phyloP scores from a whole-genome alignment of 1,140 invertebrate species.

The Drosophila mauritiana region DNA sequence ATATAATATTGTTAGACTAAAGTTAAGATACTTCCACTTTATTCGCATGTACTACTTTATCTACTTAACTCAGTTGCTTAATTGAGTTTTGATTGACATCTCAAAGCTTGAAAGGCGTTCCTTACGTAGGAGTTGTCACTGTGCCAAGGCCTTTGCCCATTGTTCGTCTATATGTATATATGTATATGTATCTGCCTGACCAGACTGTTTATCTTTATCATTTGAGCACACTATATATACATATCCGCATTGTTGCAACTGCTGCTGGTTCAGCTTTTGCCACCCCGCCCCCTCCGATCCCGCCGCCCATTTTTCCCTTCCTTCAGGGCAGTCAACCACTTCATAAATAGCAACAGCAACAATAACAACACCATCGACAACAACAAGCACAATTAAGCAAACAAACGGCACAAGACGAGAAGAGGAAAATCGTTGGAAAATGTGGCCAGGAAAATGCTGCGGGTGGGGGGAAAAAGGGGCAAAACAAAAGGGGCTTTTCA shows the following conservation, averaged over 20 bases:
- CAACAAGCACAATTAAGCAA: slow-evolving; percentile 67
- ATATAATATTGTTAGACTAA: too few species aligned
- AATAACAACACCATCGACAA: slow-evolving; percentile 19
- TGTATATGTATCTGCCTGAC: slow-evolving; percentile 28
- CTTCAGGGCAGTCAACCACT: slow-evolving; percentile 67
- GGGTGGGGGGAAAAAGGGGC: neutral
- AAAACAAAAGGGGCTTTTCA: neutral
- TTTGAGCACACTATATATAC: slow-evolving; percentile 22
- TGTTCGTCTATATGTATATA: slow-evolving; percentile 17
- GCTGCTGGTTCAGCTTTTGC: slow-evolving; percentile 6
- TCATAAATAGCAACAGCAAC: slow-evolving; percentile 67
- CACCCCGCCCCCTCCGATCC: neutral
- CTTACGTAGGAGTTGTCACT: neutral
- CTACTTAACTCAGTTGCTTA: too few species aligned
- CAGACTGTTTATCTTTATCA: slow-evolving; percentile 59
- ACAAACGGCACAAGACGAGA: slow-evolving; percentile 65
- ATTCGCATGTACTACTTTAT: too few species aligned
- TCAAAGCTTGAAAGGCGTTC: neutral
- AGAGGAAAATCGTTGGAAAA: slow-evolving; percentile 5
- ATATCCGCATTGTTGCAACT: slow-evolving; percentile 59
- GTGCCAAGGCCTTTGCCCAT: slow-evolving; percentile 25
- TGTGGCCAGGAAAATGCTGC: neutral
- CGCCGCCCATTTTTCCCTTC: slow-evolving; percentile 40
- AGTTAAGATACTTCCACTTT: too few species aligned
- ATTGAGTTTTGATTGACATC: neutral